A percentile compares a stretch with the other conserved stretches of the same genome.
phyloP scores from a whole-genome alignment of 2,888 invertebrate species.

The Drosophila anomelani region DNA sequence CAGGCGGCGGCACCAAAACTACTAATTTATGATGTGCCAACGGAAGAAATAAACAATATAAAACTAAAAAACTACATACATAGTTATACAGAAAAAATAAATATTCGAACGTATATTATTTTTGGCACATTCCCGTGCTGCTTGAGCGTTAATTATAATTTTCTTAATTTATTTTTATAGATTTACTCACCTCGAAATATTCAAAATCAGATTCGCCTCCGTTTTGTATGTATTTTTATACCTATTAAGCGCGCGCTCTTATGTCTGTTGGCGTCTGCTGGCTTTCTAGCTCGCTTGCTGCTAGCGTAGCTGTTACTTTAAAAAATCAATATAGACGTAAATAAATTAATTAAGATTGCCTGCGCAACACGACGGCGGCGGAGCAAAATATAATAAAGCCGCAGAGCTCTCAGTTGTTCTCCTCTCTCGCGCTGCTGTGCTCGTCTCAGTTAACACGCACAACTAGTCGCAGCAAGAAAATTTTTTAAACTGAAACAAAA shows the following conservation, averaged over 20 bases:
- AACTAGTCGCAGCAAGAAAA: slow-evolving; percentile 45
- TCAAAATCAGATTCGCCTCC: slow-evolving; percentile 17
- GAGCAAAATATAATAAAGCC: slow-evolving; percentile 36
- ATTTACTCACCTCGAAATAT: slow-evolving; percentile 45
- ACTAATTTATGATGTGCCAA: slow-evolving; percentile 35
- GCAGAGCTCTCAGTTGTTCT: slow-evolving; percentile 16
- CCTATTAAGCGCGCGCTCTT: slow-evolving; percentile 34
- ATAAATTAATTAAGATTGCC: slow-evolving; percentile 58
- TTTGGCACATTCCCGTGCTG: slow-evolving; percentile 27
- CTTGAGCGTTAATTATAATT: slow-evolving; percentile 42
- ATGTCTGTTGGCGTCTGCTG: slow-evolving; percentile 25
- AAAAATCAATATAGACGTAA: slow-evolving; percentile 55
- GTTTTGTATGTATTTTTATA: slow-evolving; percentile 30
- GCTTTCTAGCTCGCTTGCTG: slow-evolving; percentile 28
- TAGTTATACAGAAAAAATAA: slow-evolving; percentile 20
- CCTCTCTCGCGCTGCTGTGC: slow-evolving; percentile 20
- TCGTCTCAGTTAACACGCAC: slow-evolving; percentile 26
- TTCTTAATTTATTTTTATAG: slow-evolving; percentile 49
- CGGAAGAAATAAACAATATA: slow-evolving; percentile 21
- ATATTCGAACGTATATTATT: slow-evolving; percentile 28
- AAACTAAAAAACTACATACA: slow-evolving; percentile 3
- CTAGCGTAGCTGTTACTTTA: slow-evolving; percentile 49
- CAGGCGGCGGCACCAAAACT: slow-evolving; percentile 25
- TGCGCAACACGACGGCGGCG: slow-evolving; percentile 35
- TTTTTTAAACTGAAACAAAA: slow-evolving; percentile 55